A percentile compares a stretch with the other conserved stretches of the same genome.
These are phyloP conservation scores for Tupiocoris notatus DNA, from an alignment of 2,888 invertebrate genomes.

Conservation along the genomic window DNA sequence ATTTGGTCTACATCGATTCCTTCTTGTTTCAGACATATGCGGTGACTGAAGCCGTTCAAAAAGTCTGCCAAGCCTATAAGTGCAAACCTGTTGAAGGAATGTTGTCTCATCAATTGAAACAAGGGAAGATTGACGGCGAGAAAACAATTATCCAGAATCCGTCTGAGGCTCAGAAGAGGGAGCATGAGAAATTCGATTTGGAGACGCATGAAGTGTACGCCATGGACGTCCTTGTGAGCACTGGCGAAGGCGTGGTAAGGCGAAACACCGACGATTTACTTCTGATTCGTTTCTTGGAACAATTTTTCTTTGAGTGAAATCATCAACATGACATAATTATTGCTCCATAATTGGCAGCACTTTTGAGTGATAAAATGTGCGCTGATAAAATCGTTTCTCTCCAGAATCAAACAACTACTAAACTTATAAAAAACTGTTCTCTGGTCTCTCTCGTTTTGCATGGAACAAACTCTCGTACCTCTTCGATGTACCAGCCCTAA, in stretches of 20 bases:
- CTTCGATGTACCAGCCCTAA: neutral
- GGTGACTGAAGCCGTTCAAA: slow-evolving; percentile 89
- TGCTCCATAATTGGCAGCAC: no score
- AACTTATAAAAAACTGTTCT: no score
- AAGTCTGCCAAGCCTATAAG: slow-evolving; percentile 86
- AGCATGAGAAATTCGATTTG: slow-evolving; percentile 94
- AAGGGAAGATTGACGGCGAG: slow-evolving; percentile 95
- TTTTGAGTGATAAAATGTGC: no score
- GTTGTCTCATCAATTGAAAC: slow-evolving; percentile 93
- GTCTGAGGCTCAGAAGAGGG: slow-evolving; percentile 92
- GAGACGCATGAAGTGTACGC: slow-evolving; percentile 97
- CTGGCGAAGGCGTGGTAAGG: slow-evolving; percentile 87
- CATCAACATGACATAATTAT: no score
- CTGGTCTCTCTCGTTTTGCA: no score
- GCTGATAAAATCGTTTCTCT: no score
- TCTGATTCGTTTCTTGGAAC: no score
- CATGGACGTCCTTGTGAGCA: slow-evolving; percentile 95
- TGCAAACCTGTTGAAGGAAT: slow-evolving; percentile 98
- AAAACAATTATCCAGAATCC: slow-evolving; percentile 98
- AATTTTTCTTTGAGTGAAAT: no score
- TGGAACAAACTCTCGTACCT: neutral
- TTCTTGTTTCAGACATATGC: slow-evolving; percentile 75
- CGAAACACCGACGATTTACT: no score
- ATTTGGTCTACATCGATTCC: no score
- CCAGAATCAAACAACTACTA: no score